Percentiles rank a stretch among this genome's conserved stretches.
Evolutionary conservation across 2,888 invertebrate species (phyloP).

Genomic region (Onchidella celtica): DNA sequence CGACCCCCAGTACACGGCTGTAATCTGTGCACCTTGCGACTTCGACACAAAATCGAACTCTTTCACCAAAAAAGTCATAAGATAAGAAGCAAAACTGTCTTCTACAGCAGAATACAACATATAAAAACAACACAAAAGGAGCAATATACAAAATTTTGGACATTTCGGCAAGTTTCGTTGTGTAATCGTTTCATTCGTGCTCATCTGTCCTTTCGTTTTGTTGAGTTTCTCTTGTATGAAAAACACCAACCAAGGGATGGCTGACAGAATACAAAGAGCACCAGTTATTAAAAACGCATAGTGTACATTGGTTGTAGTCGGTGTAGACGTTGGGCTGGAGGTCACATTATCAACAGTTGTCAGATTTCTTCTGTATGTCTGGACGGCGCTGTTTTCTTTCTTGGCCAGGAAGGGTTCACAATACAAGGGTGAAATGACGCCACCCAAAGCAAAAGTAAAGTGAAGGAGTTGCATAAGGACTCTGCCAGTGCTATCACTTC

Average conservation of each 20-base stretch:
- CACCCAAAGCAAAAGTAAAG: conserved; percentile 80
- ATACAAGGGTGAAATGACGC: conserved; percentile 80
- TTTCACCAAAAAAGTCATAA: conserved; percentile 76
- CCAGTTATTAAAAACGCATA: conserved; percentile 38
- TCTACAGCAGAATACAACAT: conserved; percentile 64
- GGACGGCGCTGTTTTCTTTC: background rate
- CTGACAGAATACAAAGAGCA: background rate
- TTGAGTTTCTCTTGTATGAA: background rate
- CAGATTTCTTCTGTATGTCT: background rate
- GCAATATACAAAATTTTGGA: background rate
- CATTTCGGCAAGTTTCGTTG: background rate
- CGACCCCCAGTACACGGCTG: conserved; percentile 79
- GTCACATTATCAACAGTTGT: background rate
- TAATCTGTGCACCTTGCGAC: conserved; percentile 63
- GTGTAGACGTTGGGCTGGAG: background rate
- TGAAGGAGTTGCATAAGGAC: conserved; percentile 81
- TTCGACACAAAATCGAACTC: conserved; percentile 56
- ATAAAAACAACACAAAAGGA: background rate
- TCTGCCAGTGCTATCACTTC: conserved; percentile 73
- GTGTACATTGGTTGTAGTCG: conserved; percentile 4
- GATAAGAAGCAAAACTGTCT: conserved; percentile 76
- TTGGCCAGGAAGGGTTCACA: conserved; percentile 79
- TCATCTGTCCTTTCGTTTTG: background rate
- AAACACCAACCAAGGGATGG: conserved; percentile 8
- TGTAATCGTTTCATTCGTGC: background rate